Evolutionary conservation across 2,888 invertebrate species (phyloP).

Genomic region (Drosophila colorata): DNA sequence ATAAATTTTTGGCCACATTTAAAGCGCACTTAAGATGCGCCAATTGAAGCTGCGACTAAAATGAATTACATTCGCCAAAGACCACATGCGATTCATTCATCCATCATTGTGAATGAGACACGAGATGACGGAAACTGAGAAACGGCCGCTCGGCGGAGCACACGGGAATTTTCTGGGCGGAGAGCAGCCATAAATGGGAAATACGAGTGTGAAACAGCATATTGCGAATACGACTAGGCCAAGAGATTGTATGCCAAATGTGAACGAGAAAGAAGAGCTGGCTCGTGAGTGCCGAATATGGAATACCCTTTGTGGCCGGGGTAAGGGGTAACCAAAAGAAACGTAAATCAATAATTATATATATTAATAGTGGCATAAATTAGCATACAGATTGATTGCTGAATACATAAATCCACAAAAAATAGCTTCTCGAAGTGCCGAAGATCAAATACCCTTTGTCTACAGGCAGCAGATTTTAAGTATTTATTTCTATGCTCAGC

Average conservation of each 20-base stretch:
- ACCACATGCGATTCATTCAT: constrained; percentile 60
- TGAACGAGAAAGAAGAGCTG: constrained; percentile 44
- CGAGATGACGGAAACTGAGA: constrained; percentile 25
- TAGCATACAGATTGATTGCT: no score
- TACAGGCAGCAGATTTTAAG: no score
- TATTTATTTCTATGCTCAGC: no score
- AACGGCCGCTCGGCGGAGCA: constrained; percentile 29
- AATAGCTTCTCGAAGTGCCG: no score
- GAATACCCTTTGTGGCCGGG: constrained; percentile 14
- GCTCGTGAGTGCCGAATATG: accelerated
- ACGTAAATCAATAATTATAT: no score
- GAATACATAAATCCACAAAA: no score
- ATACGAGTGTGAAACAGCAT: constrained; percentile 49
- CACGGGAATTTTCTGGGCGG: constrained; percentile 62
- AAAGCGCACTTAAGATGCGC: constrained; percentile 58
- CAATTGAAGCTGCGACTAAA: constrained; percentile 40
- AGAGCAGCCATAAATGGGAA: constrained; percentile 14
- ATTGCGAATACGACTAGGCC: constrained; percentile 33
- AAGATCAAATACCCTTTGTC: no score
- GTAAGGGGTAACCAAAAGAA: no score
- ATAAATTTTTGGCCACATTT: constrained; percentile 66
- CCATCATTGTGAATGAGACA: constrained; percentile 56
- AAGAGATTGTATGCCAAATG: constrained; percentile 76
- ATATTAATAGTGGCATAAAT: no score
- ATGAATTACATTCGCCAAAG: constrained; percentile 33